Conservation (phyloP, 1,140 invertebrate genomes). For the Hyposmocoma kahamanoa region DNA sequence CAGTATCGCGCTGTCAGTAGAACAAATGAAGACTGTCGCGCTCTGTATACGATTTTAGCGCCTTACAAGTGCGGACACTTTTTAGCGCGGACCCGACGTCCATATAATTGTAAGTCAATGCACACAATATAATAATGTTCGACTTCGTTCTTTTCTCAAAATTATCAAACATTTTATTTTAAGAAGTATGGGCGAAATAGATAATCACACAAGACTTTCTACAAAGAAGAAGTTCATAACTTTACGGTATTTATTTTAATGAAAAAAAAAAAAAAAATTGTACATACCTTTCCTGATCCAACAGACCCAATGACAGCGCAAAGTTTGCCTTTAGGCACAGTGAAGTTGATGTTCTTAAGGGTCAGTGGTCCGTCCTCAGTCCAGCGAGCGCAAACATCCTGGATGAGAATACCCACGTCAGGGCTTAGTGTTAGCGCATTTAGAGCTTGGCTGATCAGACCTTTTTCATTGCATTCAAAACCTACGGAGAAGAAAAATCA, state of each 20-base stretch:
- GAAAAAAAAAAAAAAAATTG: neutral
- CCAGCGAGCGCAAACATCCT: slow-evolving; percentile 77
- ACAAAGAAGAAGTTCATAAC: no score
- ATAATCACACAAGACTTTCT: no score
- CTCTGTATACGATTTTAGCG: no score
- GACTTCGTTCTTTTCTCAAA: no score
- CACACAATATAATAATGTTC: no score
- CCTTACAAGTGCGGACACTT: no score
- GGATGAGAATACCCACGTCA: slow-evolving; percentile 49
- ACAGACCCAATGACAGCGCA: slow-evolving; percentile 86
- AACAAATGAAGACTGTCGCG: no score
- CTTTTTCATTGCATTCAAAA: slow-evolving; percentile 56
- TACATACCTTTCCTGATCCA: slow-evolving; percentile 82
- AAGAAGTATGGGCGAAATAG: no score
- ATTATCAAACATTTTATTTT: no score
- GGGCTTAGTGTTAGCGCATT: slow-evolving; percentile 26
- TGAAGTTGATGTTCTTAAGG: slow-evolving; percentile 77
- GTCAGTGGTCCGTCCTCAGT: slow-evolving; percentile 57
- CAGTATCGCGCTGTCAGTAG: no score
- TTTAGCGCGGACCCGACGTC: no score
- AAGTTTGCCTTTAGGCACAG: slow-evolving; percentile 80
- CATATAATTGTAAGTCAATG: no score
- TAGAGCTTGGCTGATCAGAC: slow-evolving; percentile 28
- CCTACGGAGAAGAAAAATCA: slow-evolving; percentile 29
- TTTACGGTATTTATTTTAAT: neutral